Conservation (phyloP, 2,113 vertebrate genomes). For the Hoplias malabaricus region DNA sequence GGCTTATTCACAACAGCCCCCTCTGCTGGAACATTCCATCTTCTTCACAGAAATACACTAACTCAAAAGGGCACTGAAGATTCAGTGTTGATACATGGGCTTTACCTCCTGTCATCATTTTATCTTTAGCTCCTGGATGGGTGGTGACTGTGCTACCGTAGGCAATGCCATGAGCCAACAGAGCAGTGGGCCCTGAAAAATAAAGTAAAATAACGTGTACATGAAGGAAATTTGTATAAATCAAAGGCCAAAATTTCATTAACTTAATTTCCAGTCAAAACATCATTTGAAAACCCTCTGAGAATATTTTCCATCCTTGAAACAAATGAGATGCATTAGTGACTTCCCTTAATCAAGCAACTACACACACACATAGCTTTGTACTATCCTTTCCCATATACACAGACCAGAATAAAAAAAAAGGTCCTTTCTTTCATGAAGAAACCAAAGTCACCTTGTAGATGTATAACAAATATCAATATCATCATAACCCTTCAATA, state of each 20-base stretch:
- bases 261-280: too few relatives aligned
- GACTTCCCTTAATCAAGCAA: too few relatives aligned
- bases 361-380: too few relatives aligned
- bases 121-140: slow-evolving; percentile 92
- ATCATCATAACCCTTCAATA: slow-evolving; percentile 2
- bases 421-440: background rate
- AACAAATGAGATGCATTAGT: too few relatives aligned
- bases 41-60: too few relatives aligned
- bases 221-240: too few relatives aligned
- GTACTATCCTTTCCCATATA: too few relatives aligned
- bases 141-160: slow-evolving; percentile 93
- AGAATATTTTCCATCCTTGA: too few relatives aligned
- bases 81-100: background rate
- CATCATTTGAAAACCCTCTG: too few relatives aligned
- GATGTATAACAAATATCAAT: background rate
- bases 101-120: slow-evolving; percentile 94
- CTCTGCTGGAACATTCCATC: slow-evolving; percentile 59
- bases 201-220: slow-evolving; percentile 43
- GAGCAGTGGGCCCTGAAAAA: slow-evolving; percentile 87
- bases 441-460: slow-evolving; percentile 1
- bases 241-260: too few relatives aligned
- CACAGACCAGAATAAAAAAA: background rate
- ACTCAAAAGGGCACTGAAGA: too few relatives aligned
- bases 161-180: slow-evolving; percentile 90
- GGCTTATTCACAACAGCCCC: slow-evolving; percentile 59